These are phyloP conservation scores for Chelon labrosus DNA, from an alignment of 2,797 vertebrate genomes.

Conservation along the genomic window DNA sequence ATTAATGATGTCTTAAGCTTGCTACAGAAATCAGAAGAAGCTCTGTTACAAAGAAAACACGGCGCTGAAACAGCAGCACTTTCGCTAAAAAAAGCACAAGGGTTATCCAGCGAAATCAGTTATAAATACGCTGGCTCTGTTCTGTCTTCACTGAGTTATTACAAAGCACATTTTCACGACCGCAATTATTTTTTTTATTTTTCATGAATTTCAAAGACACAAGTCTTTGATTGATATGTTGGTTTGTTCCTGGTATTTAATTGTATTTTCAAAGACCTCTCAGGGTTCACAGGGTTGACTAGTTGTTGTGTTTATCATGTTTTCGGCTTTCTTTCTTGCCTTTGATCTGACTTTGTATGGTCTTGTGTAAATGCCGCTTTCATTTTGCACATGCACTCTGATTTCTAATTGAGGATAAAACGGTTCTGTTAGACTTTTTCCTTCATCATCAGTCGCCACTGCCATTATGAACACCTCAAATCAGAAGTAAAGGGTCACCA, in stretches of 20 bases:
- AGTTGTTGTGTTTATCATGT: slow-evolving; percentile 61
- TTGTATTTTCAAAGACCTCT: slow-evolving; percentile 67
- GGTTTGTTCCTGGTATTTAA: slow-evolving; percentile 65
- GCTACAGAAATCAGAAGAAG: slow-evolving; percentile 29
- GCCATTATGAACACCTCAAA: slow-evolving; percentile 35
- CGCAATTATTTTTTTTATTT: slow-evolving; percentile 9
- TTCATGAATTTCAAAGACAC: slow-evolving; percentile 46
- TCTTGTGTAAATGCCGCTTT: slow-evolving; percentile 68
- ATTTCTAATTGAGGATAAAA: slow-evolving; percentile 70
- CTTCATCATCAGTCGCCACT: slow-evolving; percentile 51
- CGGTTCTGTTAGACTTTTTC: slow-evolving; percentile 34
- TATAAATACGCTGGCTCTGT: slow-evolving; percentile 63
- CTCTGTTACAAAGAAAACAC: slow-evolving; percentile 42
- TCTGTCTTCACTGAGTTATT: slow-evolving; percentile 41
- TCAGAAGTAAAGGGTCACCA: slow-evolving; percentile 33
- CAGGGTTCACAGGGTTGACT: slow-evolving; percentile 60
- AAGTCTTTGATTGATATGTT: slow-evolving; percentile 54
- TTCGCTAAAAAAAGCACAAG: slow-evolving; percentile 41
- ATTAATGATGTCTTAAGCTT: slow-evolving; percentile 19
- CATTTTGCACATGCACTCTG: slow-evolving; percentile 67
- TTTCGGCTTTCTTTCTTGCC: slow-evolving; percentile 50
- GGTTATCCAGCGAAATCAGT: slow-evolving; percentile 61
- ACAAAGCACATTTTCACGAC: slow-evolving; percentile 53
- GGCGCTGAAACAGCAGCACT: slow-evolving; percentile 1
- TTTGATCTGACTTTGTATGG: slow-evolving; percentile 67